Base-by-base conservation (phyloP, 2,797 vertebrate genomes). In the Apodemus agrarius region DNA sequence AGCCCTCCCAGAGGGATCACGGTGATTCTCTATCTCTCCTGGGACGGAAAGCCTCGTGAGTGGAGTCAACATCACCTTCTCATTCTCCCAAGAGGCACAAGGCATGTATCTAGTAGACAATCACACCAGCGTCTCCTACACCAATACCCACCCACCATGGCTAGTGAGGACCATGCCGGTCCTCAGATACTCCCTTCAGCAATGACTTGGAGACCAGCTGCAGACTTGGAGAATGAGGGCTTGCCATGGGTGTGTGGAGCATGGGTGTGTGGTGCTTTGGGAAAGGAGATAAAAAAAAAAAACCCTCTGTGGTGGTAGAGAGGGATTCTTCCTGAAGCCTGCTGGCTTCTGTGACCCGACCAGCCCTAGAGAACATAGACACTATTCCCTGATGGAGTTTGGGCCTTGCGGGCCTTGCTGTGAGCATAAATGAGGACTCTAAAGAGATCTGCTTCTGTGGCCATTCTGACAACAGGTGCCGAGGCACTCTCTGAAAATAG, bases 381-480 rank as follows among this genome's bases (percentile, higher is more conserved):
- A 2, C n/a, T 1, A 22, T 3, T 52, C 57, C n/a, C 12, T 54
- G 40, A 24, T 29, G 34, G 0, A 0, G 11, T 34, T 10, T 34
- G 31, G 57, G 34, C 79, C 2, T 59, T 5, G 5, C 59, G 34
- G 37, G n/a, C n/a, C 10, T 14, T 75, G 46, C 43, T 22, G 4
- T 63, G 92, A 8, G 26, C 75, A 87, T 63, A 59, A 80, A 69
- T 9, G 49, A 90, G 65, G 24, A 37, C 72, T 89, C 69, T n/a
- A 3, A n/a, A 94, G 96, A 54, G n/a, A 89, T 76, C 97, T 98
- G 93, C 95, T 91, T 52, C 94, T 65, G 65, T 0, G 6, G 84
- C 63, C 90, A 43, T 31, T 76, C 72, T 86, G 95, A 96, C 90
- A 94, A 75, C 98, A 98, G 98, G 98, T 98, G 98, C 93, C 75